Percentiles rank a stretch among this genome's conserved stretches.
These are phyloP conservation scores for Poeciliopsis gracilis DNA, from an alignment of 2,797 vertebrate species.

Conservation along the genomic window DNA sequence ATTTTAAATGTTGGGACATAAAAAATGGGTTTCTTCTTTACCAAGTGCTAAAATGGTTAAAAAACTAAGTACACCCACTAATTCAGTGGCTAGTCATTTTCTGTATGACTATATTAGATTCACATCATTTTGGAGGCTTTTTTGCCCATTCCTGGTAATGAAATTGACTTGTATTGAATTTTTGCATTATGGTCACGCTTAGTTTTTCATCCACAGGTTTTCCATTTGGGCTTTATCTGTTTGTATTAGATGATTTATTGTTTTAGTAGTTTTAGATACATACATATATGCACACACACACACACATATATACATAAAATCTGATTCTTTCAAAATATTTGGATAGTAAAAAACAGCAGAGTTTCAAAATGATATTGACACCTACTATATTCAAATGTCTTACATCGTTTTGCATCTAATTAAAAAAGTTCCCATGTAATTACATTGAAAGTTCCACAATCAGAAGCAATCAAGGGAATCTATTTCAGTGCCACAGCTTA, in stretches of 20 bases:
- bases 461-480: slow-evolving; percentile 21
- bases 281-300: no score
- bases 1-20: neutral
- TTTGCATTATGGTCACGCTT: neutral
- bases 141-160: neutral
- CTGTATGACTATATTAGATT: neutral
- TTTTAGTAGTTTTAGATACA: no score
- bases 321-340: slow-evolving; percentile 12
- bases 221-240: no score
- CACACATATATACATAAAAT: slow-evolving; percentile 17
- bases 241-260: no score
- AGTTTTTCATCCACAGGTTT: no score
- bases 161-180: neutral
- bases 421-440: neutral
- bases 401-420: slow-evolving; percentile 4
- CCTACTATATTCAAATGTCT: neutral
- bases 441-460: slow-evolving; percentile 27
- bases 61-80: neutral
- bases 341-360: neutral
- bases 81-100: neutral
- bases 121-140: neutral
- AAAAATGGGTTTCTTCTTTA: neutral
- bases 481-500: slow-evolving; percentile 33
- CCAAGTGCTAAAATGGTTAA: neutral
- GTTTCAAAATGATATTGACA: neutral